Base-by-base conservation (phyloP, 2,113 vertebrate genomes). In the Steatornis caripensis region DNA sequence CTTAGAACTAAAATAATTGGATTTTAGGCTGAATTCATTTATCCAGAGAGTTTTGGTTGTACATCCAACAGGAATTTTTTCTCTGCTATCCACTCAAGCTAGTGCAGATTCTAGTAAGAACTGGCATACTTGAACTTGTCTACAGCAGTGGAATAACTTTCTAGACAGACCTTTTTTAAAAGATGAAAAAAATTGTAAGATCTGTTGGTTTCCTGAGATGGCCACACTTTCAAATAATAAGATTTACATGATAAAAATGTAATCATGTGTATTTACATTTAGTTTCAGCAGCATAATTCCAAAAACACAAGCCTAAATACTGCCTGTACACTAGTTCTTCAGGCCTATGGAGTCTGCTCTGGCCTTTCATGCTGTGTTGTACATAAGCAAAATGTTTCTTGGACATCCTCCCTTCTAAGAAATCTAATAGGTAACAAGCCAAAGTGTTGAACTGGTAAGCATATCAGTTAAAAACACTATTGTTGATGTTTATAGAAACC, bases 81-180 rank as follows among this genome's bases (percentile, higher is more conserved):
- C 85, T 13, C 15, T 70, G 30, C 23, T 66, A 9, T 45, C 36
- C 22, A 11, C 13, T 57, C 43, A 65, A 76, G 22, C 15, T 39
- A 75, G 41, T 9, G 29, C 10, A 79, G 24, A 34, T 79, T 62
- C 45, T 43, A 15, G 6, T 9, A n/a, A 68, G 20, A 93, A 34
- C 0, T 0, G 1, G 10, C n/a, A 22, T 37, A 41, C 8, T 34
- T 66, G 18, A n/a, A 46, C 11, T 49, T 78, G 36, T 5, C 22
- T 64, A 46, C 15, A 48, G 9, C 41, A 72, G 26, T 32, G 11
- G 11, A 41, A 37, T 70, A 29, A 21, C 11, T 70, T 79, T 83
- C 22, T 53, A 45, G 54, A 76, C 12, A 39, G 12, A 34, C 12
- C 2, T 62, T 45, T 60, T 72, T n/a, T 3, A 12, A 78, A 80